Conservation (phyloP, 2,113 vertebrate genomes). For the Vulpes vulpes region DNA sequence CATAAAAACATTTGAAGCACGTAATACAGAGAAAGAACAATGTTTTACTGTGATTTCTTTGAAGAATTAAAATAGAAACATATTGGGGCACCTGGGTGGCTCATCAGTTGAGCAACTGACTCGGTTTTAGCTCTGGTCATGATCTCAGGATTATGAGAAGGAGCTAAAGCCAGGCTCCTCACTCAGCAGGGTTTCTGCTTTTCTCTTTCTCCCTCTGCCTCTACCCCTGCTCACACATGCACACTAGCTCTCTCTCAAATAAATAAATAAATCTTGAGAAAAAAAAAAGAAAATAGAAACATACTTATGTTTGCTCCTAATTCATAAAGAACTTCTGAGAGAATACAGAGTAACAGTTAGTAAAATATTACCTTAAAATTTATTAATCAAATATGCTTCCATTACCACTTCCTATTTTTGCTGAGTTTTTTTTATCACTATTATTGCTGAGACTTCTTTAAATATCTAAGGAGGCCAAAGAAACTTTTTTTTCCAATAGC, state of each 20-base stretch:
- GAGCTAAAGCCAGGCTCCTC: not conserved
- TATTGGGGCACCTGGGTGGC: not conserved
- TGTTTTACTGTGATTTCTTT: not conserved
- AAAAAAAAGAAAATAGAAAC: not conserved
- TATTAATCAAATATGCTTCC: not conserved
- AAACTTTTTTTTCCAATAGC: slow-evolving; percentile 21
- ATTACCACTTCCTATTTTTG: not conserved
- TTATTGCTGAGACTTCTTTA: not conserved
- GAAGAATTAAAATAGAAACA: not conserved
- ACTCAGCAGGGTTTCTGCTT: not conserved
- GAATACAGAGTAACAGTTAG: not conserved
- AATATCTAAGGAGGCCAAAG: not conserved
- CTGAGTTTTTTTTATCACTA: not conserved
- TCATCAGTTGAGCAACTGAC: not conserved
- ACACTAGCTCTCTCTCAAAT: not conserved
- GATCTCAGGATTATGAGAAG: not conserved
- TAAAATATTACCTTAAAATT: not conserved
- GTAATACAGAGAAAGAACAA: not conserved
- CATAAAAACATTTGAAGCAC: not conserved
- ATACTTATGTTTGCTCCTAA: not conserved
- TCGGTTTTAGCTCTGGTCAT: not conserved
- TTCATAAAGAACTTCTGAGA: not conserved
- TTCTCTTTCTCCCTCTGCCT: not conserved
- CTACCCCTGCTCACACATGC: not conserved
- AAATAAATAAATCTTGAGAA: not conserved